These are phyloP conservation scores for Cheirogaleus medius DNA, from an alignment of 2,113 vertebrate genomes.

Conservation along the genomic window DNA sequence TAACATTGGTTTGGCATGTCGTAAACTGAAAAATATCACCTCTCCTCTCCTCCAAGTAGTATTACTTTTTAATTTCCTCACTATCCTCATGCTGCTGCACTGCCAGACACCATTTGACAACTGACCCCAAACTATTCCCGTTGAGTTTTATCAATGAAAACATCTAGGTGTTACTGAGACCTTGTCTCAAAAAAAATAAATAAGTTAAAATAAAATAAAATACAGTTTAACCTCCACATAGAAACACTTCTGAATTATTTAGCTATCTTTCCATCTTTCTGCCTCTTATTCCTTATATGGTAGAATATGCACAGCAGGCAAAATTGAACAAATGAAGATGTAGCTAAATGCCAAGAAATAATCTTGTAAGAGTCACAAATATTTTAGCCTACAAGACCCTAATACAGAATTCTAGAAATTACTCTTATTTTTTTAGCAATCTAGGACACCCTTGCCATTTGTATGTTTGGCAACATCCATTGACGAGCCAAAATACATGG, in stretches of 20 bases:
- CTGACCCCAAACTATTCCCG: not conserved
- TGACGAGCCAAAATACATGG: not conserved
- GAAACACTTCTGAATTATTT: not conserved
- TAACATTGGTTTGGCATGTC: not conserved
- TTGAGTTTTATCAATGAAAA: not conserved
- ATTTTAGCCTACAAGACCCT: not conserved
- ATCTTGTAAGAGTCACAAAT: not conserved
- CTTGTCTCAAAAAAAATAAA: not conserved
- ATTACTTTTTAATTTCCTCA: not conserved
- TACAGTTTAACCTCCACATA: not conserved
- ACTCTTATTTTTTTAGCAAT: not conserved
- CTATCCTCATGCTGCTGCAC: not conserved
- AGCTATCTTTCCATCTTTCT: not conserved
- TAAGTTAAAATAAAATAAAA: not conserved
- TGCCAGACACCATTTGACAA: not conserved
- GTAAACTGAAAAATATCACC: too few relatives aligned
- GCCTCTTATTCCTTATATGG: not conserved
- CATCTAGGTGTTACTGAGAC: not conserved
- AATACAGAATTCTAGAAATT: not conserved
- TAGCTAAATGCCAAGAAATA: not conserved
- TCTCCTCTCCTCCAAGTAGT: not conserved
- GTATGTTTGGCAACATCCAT: not conserved
- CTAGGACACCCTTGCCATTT: not conserved
- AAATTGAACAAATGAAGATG: not conserved
- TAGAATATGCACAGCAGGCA: not conserved